phyloP scores from a whole-genome alignment of 2,797 vertebrate species.

The Pipistrellus kuhlii region DNA sequence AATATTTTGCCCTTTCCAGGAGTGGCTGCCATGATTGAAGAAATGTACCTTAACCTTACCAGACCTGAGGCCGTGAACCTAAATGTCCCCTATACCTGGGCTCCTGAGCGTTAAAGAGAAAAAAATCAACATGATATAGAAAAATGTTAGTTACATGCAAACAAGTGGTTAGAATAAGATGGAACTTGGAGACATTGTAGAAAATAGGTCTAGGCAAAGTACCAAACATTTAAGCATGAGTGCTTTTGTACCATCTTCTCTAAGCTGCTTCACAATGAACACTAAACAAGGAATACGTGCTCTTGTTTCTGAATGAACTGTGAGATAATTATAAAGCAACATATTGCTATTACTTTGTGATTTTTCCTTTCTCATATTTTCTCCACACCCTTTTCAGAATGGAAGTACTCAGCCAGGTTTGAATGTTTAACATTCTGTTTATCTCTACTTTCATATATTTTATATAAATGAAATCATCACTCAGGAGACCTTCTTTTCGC shows the following conservation, averaged over 20 bases:
- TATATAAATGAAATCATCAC: constrained; percentile 40
- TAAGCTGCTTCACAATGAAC: not conserved
- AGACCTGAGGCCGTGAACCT: too few relatives aligned
- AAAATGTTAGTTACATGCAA: too few relatives aligned
- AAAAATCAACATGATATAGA: too few relatives aligned
- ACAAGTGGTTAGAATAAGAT: too few relatives aligned
- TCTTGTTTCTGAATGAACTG: not conserved
- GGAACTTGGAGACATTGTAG: too few relatives aligned
- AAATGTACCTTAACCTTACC: not conserved
- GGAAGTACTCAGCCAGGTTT: not conserved
- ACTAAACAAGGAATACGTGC: not conserved
- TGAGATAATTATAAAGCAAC: not conserved
- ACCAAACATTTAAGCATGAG: not conserved
- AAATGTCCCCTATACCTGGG: too few relatives aligned
- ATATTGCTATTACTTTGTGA: not conserved
- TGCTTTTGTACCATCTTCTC: not conserved
- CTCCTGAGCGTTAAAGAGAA: too few relatives aligned
- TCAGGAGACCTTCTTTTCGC: constrained; percentile 41
- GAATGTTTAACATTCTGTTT: not conserved
- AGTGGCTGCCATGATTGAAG: not conserved
- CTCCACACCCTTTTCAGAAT: constrained; percentile 31
- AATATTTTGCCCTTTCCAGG: not conserved
- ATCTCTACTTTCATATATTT: constrained; percentile 26
- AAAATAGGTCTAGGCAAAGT: too few relatives aligned
- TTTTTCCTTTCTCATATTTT: not conserved